Evolutionary conservation across 1,140 invertebrate species (phyloP).

Genomic region (Drosophila sulfurigaster): DNA sequence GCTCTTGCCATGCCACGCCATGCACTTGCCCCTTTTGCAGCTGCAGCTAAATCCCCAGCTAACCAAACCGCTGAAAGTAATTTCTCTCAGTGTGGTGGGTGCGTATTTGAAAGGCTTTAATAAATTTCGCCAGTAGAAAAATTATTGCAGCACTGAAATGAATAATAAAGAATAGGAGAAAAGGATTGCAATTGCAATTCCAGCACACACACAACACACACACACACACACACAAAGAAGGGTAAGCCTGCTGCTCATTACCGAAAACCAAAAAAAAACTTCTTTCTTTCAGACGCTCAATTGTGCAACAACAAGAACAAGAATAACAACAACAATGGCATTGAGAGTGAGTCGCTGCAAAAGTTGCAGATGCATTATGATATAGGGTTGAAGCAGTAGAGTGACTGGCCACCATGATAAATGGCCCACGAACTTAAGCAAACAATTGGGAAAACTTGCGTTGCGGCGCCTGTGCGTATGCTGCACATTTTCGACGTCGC

Average conservation of each 20-base stretch:
- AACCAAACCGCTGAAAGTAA: background rate
- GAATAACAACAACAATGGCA: constrained; percentile 23
- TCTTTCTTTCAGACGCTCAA: constrained; percentile 13
- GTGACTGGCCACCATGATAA: constrained; percentile 35
- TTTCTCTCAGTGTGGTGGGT: constrained; percentile 20
- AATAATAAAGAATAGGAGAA: constrained; percentile 16
- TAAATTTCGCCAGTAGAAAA: constrained; percentile 28
- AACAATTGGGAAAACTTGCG: constrained; percentile 48
- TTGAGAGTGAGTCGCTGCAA: background rate
- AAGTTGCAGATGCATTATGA: constrained; percentile 48
- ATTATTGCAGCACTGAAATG: background rate
- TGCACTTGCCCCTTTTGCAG: constrained; percentile 5
- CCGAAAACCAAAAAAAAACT: constrained; percentile 12
- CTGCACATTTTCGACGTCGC: constrained; percentile 31
- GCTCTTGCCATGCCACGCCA: constrained; percentile 33
- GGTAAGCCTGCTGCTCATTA: constrained; percentile 32
- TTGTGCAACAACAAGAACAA: constrained; percentile 37
- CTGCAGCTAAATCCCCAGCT: background rate
- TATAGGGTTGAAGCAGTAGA: constrained; percentile 25
- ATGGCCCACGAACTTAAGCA: constrained; percentile 35
- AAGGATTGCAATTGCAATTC: constrained; percentile 36
- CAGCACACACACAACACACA: too few species aligned
- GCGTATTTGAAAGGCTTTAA: constrained; percentile 36
- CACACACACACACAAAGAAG: background rate
- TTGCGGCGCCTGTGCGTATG: constrained; percentile 54